Conservation (phyloP, 2,888 invertebrate genomes). For the Cataglyphis albicans region DNA sequence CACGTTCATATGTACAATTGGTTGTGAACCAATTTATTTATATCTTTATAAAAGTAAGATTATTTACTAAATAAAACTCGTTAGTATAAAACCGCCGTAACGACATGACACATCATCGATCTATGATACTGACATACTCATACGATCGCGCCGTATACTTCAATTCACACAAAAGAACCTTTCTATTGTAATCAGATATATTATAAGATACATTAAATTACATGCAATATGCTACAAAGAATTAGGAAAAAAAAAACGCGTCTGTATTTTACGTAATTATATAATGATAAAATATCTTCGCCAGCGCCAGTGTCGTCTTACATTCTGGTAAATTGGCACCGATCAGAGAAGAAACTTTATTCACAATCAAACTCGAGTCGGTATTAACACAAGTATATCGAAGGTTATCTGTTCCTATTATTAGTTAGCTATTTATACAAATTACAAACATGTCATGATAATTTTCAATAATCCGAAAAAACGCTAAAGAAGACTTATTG, state of each 20-base stretch:
- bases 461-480: conserved; percentile 44
- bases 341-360: conserved; percentile 59
- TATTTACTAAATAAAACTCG: conserved; percentile 81
- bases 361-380: conserved; percentile 44
- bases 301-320: conserved; percentile 44
- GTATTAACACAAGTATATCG: conserved; percentile 12
- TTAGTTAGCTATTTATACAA: conserved; percentile 52
- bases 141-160: conserved; percentile 25
- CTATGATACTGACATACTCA: conserved; percentile 65
- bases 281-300: conserved; percentile 40
- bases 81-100: conserved; percentile 81
- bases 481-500: conserved; percentile 43
- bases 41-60: conserved; percentile 82
- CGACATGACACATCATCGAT: conserved; percentile 71
- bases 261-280: conserved; percentile 30
- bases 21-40: conserved; percentile 68
- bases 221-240: conserved; percentile 43
- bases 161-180: conserved; percentile 30
- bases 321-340: conserved; percentile 67
- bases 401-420: conserved; percentile 28
- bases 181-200: conserved; percentile 34
- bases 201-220: conserved; percentile 56
- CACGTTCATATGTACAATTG: conserved; percentile 80
- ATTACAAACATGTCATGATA: conserved; percentile 46
- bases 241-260: conserved; percentile 39